These are phyloP conservation scores for Hemaris fuciformis DNA, from an alignment of 2,888 invertebrate genomes.

Conservation along the genomic window DNA sequence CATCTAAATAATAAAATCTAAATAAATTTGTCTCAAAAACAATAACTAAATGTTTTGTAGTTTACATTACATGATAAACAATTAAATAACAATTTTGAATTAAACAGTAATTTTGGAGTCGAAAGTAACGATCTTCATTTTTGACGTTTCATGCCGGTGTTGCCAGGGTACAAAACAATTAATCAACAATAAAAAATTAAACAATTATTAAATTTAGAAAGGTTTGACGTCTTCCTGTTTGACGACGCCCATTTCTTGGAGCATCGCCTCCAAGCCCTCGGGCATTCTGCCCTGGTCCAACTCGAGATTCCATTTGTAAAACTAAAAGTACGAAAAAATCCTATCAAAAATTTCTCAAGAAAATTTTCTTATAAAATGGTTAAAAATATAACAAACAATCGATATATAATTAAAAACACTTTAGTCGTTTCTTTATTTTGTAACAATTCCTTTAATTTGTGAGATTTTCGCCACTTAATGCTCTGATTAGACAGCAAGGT, in stretches of 20 bases:
- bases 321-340: constrained; percentile 79
- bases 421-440: no score
- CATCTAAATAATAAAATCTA: background rate
- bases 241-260: constrained; percentile 87
- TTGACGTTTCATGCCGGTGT: background rate
- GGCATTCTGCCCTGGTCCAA: constrained; percentile 91
- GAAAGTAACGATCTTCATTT: background rate
- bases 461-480: no score
- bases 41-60: background rate
- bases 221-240: constrained; percentile 83
- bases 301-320: constrained; percentile 89
- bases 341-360: background rate
- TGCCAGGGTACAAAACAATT: background rate
- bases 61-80: background rate
- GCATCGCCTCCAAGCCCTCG: constrained; percentile 87
- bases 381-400: no score
- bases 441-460: no score
- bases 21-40: background rate
- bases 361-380: background rate
- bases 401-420: no score
- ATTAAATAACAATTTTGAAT: background rate
- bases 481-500: no score
- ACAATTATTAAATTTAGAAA: constrained; percentile 32
- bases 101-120: background rate
- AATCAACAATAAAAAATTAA: constrained; percentile 5